Evolutionary conservation across 2,113 vertebrate genomes (phyloP).

Genomic region (Nycticebus coucang): DNA sequence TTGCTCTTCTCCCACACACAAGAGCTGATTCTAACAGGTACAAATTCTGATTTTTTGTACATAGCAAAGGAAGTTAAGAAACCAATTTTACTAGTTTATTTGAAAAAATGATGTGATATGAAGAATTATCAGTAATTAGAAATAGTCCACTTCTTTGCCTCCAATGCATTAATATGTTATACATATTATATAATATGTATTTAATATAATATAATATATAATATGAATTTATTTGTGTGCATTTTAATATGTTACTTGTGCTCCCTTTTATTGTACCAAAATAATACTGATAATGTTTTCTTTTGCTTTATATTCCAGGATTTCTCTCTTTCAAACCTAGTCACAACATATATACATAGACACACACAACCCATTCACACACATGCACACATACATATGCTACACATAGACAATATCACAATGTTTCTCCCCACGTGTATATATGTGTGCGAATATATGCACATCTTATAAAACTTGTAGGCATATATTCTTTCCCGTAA

Average conservation of each 20-base stretch:
- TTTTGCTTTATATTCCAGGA: background rate
- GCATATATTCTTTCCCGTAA: background rate
- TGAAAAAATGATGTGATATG: background rate
- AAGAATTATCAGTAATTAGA: background rate
- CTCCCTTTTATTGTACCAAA: background rate
- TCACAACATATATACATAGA: background rate
- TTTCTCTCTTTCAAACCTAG: background rate
- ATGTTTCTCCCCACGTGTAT: background rate
- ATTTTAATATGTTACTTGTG: background rate
- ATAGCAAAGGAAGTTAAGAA: background rate
- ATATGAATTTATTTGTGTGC: no score
- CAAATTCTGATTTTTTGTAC: background rate
- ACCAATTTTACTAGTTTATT: background rate
- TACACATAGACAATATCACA: background rate
- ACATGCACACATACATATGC: background rate
- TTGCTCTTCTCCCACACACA: slow-evolving; percentile 28
- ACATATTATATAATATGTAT: no score
- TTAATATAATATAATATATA: no score
- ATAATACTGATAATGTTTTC: background rate
- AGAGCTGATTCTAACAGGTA: background rate
- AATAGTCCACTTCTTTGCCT: background rate
- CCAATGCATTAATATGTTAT: background rate
- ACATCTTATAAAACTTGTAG: background rate
- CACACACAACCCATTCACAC: background rate
- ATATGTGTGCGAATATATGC: background rate